These are phyloP conservation scores for Flexamia atlantica DNA, from an alignment of 2,888 invertebrate species.

Conservation along the genomic window DNA sequence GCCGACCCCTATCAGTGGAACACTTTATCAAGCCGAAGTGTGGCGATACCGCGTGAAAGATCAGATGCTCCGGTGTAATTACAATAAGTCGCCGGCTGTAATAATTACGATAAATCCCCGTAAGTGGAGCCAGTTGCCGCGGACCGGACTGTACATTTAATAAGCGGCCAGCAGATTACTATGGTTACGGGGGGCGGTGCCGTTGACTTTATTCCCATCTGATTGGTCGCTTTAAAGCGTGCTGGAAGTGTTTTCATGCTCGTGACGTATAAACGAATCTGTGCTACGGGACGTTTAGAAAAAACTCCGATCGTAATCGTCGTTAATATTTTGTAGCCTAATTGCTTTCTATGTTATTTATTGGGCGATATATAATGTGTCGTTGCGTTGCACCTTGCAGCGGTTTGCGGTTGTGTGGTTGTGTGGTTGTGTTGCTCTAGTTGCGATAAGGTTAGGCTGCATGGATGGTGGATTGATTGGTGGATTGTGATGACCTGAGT, in stretches of 20 bases:
- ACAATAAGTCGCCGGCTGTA: slow-evolving; percentile 54
- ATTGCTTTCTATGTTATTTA: slow-evolving; percentile 59
- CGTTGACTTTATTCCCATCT: slow-evolving; percentile 63
- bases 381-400: slow-evolving; percentile 16
- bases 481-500: too few relatives aligned
- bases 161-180: slow-evolving; percentile 60
- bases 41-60: slow-evolving; percentile 26
- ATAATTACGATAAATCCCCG: slow-evolving; percentile 61
- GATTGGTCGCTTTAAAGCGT: slow-evolving; percentile 63
- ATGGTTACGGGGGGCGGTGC: slow-evolving; percentile 62
- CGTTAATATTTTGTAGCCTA: slow-evolving; percentile 60
- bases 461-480: too few relatives aligned
- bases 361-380: slow-evolving; percentile 51
- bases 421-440: too few relatives aligned
- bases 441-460: too few relatives aligned
- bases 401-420: neutral
- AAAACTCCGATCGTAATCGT: slow-evolving; percentile 59
- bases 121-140: slow-evolving; percentile 47
- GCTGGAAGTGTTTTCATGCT: slow-evolving; percentile 61
- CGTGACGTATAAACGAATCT: slow-evolving; percentile 61
- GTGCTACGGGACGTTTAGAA: slow-evolving; percentile 52
- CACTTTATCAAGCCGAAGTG: neutral
- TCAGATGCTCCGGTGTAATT: slow-evolving; percentile 25
- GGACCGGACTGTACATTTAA: slow-evolving; percentile 61
- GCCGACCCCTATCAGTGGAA: neutral